Conservation (phyloP, 1,140 invertebrate species). For the Caenorhabditis briggsae region DNA sequence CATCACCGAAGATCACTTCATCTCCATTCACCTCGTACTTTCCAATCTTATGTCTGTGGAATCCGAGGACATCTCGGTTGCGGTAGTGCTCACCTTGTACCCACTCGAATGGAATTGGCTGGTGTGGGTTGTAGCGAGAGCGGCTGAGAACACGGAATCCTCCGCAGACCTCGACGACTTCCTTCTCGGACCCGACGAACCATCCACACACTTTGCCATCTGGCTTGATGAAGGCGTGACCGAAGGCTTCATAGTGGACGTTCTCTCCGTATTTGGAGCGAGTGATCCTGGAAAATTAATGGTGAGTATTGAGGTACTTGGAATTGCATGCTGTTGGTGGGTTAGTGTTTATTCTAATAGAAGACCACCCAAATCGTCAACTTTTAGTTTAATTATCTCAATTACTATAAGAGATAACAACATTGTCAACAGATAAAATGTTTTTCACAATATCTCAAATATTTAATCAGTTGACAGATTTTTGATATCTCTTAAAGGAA, state of each 20-base stretch:
- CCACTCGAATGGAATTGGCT: constrained; percentile 61
- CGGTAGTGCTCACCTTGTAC: constrained; percentile 18
- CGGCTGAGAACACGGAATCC: constrained; percentile 58
- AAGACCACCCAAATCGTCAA: no score
- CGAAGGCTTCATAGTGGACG: constrained; percentile 58
- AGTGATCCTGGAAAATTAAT: constrained; percentile 55
- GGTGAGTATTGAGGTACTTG: not conserved
- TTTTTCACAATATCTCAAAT: no score
- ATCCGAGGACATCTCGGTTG: constrained; percentile 52
- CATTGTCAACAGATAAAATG: no score
- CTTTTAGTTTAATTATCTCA: no score
- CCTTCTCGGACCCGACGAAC: constrained; percentile 52
- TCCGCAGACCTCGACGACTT: constrained; percentile 63
- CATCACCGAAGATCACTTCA: constrained; percentile 37
- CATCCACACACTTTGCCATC: constrained; percentile 52
- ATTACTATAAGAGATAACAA: no score
- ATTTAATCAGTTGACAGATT: no score
- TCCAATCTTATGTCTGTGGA: constrained; percentile 57
- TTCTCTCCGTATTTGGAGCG: constrained; percentile 48
- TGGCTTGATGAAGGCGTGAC: constrained; percentile 57
- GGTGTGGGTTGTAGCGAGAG: constrained; percentile 51
- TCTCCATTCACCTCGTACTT: constrained; percentile 43
- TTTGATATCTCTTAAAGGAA: no score
- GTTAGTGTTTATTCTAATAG: no score
- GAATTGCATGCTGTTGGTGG: not conserved